Evolutionary conservation across 2,888 invertebrate species (phyloP).

Genomic region (Punctoribates punctum): DNA sequence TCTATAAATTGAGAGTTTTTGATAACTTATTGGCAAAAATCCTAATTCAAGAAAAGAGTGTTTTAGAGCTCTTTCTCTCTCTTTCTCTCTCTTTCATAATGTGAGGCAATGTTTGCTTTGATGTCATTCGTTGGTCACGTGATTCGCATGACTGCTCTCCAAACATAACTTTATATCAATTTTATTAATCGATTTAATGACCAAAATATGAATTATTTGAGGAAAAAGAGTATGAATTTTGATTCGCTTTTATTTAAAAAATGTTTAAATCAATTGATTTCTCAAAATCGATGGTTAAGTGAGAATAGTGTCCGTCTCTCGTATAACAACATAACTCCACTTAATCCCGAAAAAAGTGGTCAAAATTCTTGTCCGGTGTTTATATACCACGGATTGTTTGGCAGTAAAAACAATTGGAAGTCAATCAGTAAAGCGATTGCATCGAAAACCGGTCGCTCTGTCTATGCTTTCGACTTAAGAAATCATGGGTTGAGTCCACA

Average conservation of each 20-base stretch:
- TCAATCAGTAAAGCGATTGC: slow-evolving; percentile 68
- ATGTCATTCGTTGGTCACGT: not conserved
- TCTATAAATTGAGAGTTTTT: too few relatives aligned
- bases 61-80: too few relatives aligned
- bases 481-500: slow-evolving; percentile 95
- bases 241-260: not conserved
- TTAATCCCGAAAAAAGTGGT: not conserved
- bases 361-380: slow-evolving; percentile 62
- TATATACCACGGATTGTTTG: slow-evolving; percentile 81
- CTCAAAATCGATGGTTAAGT: not conserved
- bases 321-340: not conserved
- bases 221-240: not conserved
- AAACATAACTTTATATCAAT: not conserved
- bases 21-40: too few relatives aligned
- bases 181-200: not conserved
- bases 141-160: not conserved
- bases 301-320: not conserved
- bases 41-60: too few relatives aligned
- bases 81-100: too few relatives aligned
- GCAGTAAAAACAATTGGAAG: slow-evolving; percentile 82
- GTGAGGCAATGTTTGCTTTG: too few relatives aligned
- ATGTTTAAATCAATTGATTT: not conserved
- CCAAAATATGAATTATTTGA: not conserved
- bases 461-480: slow-evolving; percentile 78
- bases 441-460: slow-evolving; percentile 61